Evolutionary conservation across 2,113 vertebrate genomes (phyloP).

Genomic region (Albula goreensis): DNA sequence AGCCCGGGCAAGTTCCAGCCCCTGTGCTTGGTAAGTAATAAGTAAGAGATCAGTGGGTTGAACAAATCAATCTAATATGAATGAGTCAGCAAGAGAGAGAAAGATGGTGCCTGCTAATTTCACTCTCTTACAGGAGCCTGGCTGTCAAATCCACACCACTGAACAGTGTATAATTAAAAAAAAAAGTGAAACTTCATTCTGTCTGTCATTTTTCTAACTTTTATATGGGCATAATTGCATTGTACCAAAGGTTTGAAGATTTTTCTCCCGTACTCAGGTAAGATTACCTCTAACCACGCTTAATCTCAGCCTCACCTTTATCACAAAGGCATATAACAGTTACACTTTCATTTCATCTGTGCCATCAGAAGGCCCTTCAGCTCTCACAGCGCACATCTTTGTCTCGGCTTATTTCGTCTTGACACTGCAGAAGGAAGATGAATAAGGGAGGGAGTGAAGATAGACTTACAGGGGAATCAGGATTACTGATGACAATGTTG

Average conservation of each 20-base stretch:
- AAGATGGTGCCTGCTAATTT: background rate
- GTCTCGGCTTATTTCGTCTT: background rate
- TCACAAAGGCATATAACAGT: conserved; percentile 10
- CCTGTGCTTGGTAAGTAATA: background rate
- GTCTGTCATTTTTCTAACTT: background rate
- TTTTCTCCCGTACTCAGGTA: background rate
- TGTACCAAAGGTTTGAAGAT: conserved; percentile 4
- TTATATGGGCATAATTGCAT: background rate
- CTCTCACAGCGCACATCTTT: background rate
- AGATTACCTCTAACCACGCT: conserved; percentile 12
- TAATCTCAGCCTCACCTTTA: background rate
- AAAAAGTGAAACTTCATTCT: background rate
- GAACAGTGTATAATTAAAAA: background rate
- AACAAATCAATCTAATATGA: background rate
- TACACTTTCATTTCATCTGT: conserved; percentile 24
- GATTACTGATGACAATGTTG: conserved; percentile 1
- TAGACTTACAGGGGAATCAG: conserved; percentile 7
- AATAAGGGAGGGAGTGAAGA: background rate
- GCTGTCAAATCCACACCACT: background rate
- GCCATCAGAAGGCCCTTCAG: background rate
- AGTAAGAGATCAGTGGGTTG: background rate
- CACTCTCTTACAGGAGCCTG: background rate
- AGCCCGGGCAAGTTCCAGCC: background rate
- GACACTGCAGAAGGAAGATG: background rate
- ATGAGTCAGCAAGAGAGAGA: background rate